Conservation (phyloP, 2,888 invertebrate genomes). For the Lycophotia porphyrea region DNA sequence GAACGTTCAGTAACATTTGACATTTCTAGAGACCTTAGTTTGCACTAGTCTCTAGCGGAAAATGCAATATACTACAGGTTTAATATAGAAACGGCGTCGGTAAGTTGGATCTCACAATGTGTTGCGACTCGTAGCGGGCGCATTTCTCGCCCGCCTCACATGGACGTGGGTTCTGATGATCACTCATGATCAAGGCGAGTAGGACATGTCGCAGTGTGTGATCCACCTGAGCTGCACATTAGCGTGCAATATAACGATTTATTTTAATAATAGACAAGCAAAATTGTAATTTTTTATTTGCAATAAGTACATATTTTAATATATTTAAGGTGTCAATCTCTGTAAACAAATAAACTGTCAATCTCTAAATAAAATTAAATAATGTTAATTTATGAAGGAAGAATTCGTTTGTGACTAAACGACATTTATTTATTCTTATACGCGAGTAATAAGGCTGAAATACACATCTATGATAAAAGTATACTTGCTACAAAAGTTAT, state of each 20-base stretch:
- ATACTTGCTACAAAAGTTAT: not conserved
- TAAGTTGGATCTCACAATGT: conserved; percentile 12
- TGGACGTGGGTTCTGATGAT: not conserved
- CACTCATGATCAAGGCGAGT: not conserved
- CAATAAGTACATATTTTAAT: conserved; percentile 37
- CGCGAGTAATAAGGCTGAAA: conserved; percentile 9
- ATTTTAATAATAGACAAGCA: conserved; percentile 32
- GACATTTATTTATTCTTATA: conserved; percentile 44
- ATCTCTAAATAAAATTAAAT: conserved; percentile 40
- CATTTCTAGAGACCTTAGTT: not conserved
- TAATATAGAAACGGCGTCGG: conserved; percentile 2
- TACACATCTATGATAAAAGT: conserved; percentile 19
- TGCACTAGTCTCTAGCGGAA: not conserved
- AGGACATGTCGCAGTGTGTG: not conserved
- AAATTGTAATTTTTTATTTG: conserved; percentile 22
- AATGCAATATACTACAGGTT: conserved; percentile 5
- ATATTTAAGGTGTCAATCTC: conserved; percentile 30
- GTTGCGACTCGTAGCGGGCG: not conserved
- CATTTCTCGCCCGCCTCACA: not conserved
- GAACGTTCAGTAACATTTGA: not conserved
- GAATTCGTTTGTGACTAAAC: conserved; percentile 17
- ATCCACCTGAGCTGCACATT: conserved; percentile 10
- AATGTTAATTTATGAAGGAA: conserved; percentile 29
- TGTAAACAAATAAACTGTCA: conserved; percentile 16
- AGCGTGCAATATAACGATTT: conserved; percentile 27